A percentile compares a stretch with the other conserved stretches of the same genome.
Evolutionary conservation across 2,113 vertebrate genomes (phyloP).

Genomic region (Regulus satrapa): DNA sequence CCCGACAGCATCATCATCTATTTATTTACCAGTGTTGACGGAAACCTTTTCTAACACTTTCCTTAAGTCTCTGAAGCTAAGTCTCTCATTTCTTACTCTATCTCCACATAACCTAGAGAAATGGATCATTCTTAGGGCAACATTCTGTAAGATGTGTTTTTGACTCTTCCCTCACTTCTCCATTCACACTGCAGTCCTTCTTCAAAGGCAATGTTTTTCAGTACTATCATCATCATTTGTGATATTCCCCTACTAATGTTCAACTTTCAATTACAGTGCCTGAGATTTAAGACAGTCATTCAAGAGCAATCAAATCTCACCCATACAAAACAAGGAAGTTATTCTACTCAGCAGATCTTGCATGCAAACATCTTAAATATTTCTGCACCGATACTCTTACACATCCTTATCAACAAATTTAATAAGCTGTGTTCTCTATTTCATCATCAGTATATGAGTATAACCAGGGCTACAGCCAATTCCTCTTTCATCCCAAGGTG

Average conservation of each 20-base stretch:
- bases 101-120: not conserved
- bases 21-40: not conserved
- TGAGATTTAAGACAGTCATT: not conserved
- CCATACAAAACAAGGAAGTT: not conserved
- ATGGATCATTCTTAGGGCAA: not conserved
- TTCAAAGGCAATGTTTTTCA: not conserved
- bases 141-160: not conserved
- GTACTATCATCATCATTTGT: not conserved
- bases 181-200: not conserved
- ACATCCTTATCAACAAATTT: not conserved
- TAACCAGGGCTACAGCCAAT: not conserved
- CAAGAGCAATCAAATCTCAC: not conserved
- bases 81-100: not conserved
- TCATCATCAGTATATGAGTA: not conserved
- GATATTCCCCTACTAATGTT: not conserved
- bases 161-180: not conserved
- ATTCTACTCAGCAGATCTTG: not conserved
- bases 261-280: not conserved
- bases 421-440: not conserved
- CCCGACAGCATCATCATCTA: not conserved
- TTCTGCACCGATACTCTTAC: not conserved
- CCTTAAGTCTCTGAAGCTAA: not conserved
- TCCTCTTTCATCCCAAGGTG: not conserved
- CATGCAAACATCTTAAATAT: not conserved
- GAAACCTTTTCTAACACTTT: not conserved